A percentile compares a stretch with the other conserved stretches of the same genome.
phyloP scores from a whole-genome alignment of 2,797 vertebrate genomes.

The Sebastes steindachneri region DNA sequence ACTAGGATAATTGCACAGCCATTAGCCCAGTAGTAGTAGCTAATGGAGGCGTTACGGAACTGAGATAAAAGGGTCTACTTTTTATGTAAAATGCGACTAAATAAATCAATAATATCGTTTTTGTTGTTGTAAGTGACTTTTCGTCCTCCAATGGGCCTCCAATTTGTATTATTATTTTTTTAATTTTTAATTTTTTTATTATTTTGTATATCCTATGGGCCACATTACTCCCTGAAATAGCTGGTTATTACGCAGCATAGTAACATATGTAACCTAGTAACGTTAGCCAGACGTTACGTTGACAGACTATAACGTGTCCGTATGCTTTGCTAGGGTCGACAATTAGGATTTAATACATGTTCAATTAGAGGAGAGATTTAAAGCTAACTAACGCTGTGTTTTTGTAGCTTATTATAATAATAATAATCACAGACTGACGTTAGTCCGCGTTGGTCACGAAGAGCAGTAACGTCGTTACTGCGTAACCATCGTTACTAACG shows the following conservation, averaged over 20 bases:
- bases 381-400: background rate
- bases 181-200: too few species aligned
- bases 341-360: background rate
- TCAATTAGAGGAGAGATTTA: background rate
- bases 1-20: background rate
- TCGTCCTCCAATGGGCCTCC: too few species aligned
- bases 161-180: background rate
- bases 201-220: too few species aligned
- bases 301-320: background rate
- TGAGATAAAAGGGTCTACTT: background rate
- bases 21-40: background rate
- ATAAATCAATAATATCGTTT: background rate
- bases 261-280: background rate
- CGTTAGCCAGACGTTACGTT: background rate
- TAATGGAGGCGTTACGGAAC: background rate
- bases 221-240: background rate
- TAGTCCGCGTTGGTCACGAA: background rate
- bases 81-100: background rate
- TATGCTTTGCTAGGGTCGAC: too few species aligned
- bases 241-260: background rate
- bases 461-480: background rate
- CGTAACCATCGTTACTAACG: background rate
- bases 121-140: too few species aligned
- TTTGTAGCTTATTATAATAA: background rate
- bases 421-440: background rate